Evolutionary conservation across 2,113 vertebrate genomes (phyloP).

Genomic region (Pterocles orientalis): DNA sequence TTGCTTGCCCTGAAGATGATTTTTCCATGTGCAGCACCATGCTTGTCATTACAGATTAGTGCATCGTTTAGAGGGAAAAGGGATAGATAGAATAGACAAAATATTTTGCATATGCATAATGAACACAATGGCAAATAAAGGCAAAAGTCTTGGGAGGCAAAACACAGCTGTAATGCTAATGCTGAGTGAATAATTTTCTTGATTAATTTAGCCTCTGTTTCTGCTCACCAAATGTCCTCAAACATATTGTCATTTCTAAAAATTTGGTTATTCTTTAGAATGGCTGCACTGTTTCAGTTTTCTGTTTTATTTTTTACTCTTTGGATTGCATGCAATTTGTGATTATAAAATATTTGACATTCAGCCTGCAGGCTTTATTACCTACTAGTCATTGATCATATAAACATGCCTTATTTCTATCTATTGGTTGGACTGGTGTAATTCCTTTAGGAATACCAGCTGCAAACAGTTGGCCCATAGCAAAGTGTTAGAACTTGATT

Average conservation of each 20-base stretch:
- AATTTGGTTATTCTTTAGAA: slow-evolving; percentile 1
- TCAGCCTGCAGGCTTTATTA: not conserved
- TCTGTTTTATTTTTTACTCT: slow-evolving; percentile 2
- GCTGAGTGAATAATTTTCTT: slow-evolving; percentile 45
- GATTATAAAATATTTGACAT: slow-evolving; percentile 11
- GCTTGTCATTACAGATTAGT: slow-evolving; percentile 63
- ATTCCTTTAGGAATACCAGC: not conserved
- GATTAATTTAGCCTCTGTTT: slow-evolving; percentile 44
- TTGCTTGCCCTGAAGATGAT: slow-evolving; percentile 57
- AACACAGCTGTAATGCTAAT: slow-evolving; percentile 63
- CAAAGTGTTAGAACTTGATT: not conserved
- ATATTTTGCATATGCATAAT: slow-evolving; percentile 69
- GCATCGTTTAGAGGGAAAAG: not conserved
- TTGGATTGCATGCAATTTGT: not conserved
- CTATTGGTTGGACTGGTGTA: not conserved
- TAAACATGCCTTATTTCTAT: not conserved
- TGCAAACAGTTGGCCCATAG: not conserved
- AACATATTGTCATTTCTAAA: not conserved
- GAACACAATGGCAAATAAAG: slow-evolving; percentile 60
- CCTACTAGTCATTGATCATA: not conserved
- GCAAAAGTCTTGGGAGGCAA: slow-evolving; percentile 61
- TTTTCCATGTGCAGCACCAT: slow-evolving; percentile 27
- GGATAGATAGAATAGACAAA: slow-evolving; percentile 36
- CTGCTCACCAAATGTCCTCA: slow-evolving; percentile 27
- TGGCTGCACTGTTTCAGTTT: not conserved